A percentile compares a stretch with the other conserved stretches of the same genome.
Conservation (phyloP, 1,140 invertebrate species). For the Drosophila sechellia region DNA sequence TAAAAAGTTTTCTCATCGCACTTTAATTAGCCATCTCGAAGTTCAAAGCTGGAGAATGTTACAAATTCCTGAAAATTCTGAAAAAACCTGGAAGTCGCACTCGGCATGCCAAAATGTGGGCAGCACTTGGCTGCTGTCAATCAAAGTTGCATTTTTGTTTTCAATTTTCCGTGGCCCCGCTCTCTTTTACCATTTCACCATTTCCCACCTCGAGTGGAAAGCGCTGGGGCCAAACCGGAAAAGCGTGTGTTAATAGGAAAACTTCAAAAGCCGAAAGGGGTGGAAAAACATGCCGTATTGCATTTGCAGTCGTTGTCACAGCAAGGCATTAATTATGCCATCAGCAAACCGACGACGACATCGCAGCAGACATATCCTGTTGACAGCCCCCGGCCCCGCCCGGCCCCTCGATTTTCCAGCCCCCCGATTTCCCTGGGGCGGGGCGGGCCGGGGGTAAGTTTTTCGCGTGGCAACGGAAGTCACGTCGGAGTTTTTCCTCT, state of each 20-base stretch:
- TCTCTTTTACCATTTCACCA: background rate
- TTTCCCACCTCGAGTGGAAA: slow-evolving; percentile 50
- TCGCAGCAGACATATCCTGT: slow-evolving; percentile 71
- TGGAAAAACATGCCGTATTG: slow-evolving; percentile 15
- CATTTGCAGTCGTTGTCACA: slow-evolving; percentile 63
- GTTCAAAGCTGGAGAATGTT: slow-evolving; percentile 18
- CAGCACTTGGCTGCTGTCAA: slow-evolving; percentile 65
- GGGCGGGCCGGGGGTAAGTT: slow-evolving; percentile 40
- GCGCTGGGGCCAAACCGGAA: slow-evolving; percentile 59
- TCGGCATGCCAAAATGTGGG: slow-evolving; percentile 37
- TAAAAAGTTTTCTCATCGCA: too few species aligned
- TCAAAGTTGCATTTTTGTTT: slow-evolving; percentile 75
- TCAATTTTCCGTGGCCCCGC: slow-evolving; percentile 28
- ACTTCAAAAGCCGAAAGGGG: slow-evolving; percentile 67
- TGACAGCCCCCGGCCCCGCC: slow-evolving; percentile 38
- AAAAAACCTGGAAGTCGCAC: slow-evolving; percentile 16
- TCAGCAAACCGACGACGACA: slow-evolving; percentile 66
- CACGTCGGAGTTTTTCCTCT: slow-evolving; percentile 71
- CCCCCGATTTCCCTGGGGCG: background rate
- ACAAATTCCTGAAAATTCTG: slow-evolving; percentile 23
- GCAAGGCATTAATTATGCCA: slow-evolving; percentile 79
- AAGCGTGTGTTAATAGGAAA: slow-evolving; percentile 65
- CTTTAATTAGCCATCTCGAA: slow-evolving; percentile 22
- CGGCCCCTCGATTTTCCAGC: slow-evolving; percentile 8
- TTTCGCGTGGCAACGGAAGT: slow-evolving; percentile 75